These are phyloP conservation scores for Tuta absoluta DNA, from an alignment of 2,888 invertebrate species.

Conservation along the genomic window DNA sequence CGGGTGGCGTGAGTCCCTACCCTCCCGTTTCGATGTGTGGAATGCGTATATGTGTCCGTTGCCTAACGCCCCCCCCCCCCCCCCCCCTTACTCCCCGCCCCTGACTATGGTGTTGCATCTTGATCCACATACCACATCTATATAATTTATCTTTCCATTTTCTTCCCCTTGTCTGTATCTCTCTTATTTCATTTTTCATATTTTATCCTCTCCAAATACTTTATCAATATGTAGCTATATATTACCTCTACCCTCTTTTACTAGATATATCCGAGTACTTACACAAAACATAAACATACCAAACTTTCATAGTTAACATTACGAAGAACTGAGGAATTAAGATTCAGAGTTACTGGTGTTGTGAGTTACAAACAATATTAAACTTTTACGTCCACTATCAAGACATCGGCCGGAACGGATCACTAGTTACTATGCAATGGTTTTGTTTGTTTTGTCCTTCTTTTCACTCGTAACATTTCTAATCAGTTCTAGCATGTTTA, in stretches of 20 bases:
- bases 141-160: slow-evolving; percentile 35
- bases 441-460: slow-evolving; percentile 31
- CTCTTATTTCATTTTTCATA: slow-evolving; percentile 25
- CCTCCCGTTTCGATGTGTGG: slow-evolving; percentile 77
- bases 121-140: slow-evolving; percentile 42
- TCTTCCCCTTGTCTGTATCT: slow-evolving; percentile 38
- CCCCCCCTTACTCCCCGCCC: slow-evolving; percentile 35
- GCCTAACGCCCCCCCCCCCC: slow-evolving; percentile 45
- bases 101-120: slow-evolving; percentile 61
- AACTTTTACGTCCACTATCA: slow-evolving; percentile 25
- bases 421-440: slow-evolving; percentile 30
- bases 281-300: slow-evolving; percentile 11
- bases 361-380: slow-evolving; percentile 23
- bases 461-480: slow-evolving; percentile 29
- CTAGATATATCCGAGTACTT: not conserved
- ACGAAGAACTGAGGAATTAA: not conserved
- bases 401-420: slow-evolving; percentile 26
- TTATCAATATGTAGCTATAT: slow-evolving; percentile 8
- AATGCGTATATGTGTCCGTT: slow-evolving; percentile 63
- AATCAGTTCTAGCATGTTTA: slow-evolving; percentile 47
- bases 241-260: no score
- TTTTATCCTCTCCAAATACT: not conserved
- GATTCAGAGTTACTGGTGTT: slow-evolving; percentile 19
- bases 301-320: slow-evolving; percentile 15
- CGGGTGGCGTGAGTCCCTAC: slow-evolving; percentile 70